These are phyloP conservation scores for Danio aesculapii DNA, from an alignment of 2,797 vertebrate species.

Conservation along the genomic window DNA sequence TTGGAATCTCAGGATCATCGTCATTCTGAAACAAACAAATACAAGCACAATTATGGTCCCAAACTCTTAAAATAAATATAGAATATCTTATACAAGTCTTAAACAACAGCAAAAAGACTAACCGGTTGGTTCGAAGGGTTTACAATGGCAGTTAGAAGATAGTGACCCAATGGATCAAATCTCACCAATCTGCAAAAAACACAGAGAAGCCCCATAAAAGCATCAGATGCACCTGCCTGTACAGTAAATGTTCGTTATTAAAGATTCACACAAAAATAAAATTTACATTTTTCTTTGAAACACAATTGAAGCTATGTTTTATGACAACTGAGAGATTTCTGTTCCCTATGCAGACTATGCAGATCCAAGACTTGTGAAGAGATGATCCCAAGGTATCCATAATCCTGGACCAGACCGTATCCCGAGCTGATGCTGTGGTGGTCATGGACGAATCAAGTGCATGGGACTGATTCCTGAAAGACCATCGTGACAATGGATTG, in stretches of 20 bases:
- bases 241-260: too few species aligned
- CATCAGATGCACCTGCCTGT: too few species aligned
- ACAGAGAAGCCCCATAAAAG: not conserved
- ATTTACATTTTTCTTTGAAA: not conserved
- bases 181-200: slow-evolving; percentile 86
- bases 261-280: too few species aligned
- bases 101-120: slow-evolving; percentile 58
- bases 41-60: not conserved
- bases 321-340: not conserved
- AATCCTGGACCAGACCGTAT: too few species aligned
- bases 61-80: not conserved
- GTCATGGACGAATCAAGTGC: too few species aligned
- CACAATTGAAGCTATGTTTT: not conserved
- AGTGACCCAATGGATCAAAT: slow-evolving; percentile 96
- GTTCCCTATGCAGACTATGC: too few species aligned
- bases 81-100: not conserved
- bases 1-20: slow-evolving; percentile 93
- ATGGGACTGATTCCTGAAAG: too few species aligned
- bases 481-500: too few species aligned
- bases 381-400: too few species aligned
- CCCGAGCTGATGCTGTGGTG: too few species aligned
- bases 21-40: slow-evolving; percentile 81
- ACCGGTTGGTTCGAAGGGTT: slow-evolving; percentile 98
- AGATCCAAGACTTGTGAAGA: too few species aligned
- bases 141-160: slow-evolving; percentile 95